These are phyloP conservation scores for Takifugu rubripes DNA, from an alignment of 2,797 vertebrate species.

Conservation along the genomic window DNA sequence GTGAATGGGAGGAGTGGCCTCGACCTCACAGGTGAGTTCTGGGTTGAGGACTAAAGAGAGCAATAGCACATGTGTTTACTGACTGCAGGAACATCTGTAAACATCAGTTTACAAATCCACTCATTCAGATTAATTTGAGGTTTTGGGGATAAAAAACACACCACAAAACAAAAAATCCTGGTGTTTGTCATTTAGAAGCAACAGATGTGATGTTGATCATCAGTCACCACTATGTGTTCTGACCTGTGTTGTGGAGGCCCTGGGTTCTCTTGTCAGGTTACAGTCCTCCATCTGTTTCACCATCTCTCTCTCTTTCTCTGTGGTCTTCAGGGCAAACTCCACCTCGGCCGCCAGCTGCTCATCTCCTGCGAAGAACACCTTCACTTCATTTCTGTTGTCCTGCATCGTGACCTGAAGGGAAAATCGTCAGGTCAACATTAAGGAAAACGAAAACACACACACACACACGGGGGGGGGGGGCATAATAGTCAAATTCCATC, in stretches of 20 bases:
- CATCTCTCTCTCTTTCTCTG: conserved; percentile 76
- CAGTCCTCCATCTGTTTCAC: conserved; percentile 62
- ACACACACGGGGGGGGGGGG: neutral
- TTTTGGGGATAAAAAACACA: no score
- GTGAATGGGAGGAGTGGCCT: neutral
- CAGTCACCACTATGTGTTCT: neutral
- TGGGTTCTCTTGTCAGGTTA: conserved; percentile 13
- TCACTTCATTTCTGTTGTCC: conserved; percentile 87
- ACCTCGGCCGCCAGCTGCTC: conserved; percentile 89
- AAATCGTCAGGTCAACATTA: neutral
- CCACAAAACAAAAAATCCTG: no score
- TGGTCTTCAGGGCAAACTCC: conserved; percentile 87
- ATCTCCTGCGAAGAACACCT: conserved; percentile 87
- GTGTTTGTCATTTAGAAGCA: no score
- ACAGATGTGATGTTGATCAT: no score
- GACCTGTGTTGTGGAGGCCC: conserved; percentile 20
- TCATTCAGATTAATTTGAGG: no score
- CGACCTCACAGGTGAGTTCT: conserved; percentile 14
- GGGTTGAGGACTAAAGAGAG: conserved; percentile 32
- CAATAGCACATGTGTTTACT: neutral
- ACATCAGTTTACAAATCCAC: no score
- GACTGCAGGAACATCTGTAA: no score
- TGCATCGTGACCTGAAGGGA: conserved; percentile 80
- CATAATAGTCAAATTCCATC: neutral
- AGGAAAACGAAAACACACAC: neutral